Base-by-base conservation (phyloP, 2,888 invertebrate species). In the Sipha maydis region DNA sequence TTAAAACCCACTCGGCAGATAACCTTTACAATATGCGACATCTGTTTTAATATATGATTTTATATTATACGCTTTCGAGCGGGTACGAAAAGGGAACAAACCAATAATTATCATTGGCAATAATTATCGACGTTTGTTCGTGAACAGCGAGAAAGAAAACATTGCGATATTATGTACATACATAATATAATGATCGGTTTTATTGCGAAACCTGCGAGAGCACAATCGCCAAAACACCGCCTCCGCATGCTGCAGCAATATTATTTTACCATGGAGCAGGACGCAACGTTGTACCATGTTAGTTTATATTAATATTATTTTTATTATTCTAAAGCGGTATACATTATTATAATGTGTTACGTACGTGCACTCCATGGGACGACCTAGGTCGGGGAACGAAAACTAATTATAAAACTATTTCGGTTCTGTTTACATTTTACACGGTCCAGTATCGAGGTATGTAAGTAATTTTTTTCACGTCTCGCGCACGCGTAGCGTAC, bases 331-430 rank as follows among this genome's bases (percentile, higher is more conserved):
- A 17, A 28, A 75, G 14, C 31, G 38, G 75, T 34, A 73, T 3
- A 31, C 31, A 31, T 34, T 31, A 48, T 48, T 31, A 34, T 19
- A 75, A 61, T 28, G 9, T 11, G 11, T 25, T 25, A 28, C 2
- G 8, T 25, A n/a, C 14, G 17, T 31, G 31, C 2, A 14, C 73
- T 31, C 34, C 28, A 71, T 31, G 28, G 25, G 31, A 41, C 28
- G 75, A 28, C 78, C 77, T 34, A 78, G 85, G 78, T 69, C 78
- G 85, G 78, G 54, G 28, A 78, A 77, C 77, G 48, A 85, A 85
- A 85, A 85, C 78, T 85, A 78, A 85, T 85, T 85, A 85, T 85
- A 85, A 85, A 85, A 61, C 69, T 78, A 85, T 54, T 71, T 54
- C 69, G 8, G 48, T 48, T 85, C 28, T 31, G 78, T 85, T 85